Evolutionary conservation across 2,797 vertebrate genomes (phyloP), one percentile per base, ranked within the genome.

Genomic region (Tauraco hartlaubi): DNA sequence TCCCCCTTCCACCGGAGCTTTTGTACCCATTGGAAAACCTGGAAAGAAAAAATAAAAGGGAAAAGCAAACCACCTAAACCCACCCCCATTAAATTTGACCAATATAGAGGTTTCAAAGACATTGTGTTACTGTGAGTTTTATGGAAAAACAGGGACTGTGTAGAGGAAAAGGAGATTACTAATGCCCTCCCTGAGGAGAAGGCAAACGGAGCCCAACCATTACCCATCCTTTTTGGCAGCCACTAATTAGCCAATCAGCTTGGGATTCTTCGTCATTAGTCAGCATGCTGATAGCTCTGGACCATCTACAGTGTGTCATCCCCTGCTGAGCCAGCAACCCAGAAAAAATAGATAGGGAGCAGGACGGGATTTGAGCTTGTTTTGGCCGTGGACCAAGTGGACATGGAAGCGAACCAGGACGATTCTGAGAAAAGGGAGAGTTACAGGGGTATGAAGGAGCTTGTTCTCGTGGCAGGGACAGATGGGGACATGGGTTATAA

Each of bases 141-240:
- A 29, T 92, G 92, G 92, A 66, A 96, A 97, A 96, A 90, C 77
- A 93, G 80, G 35, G 80, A 92, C 85, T 86, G 39, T 66, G 88
- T 31, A 54, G 87, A 58, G 82, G 72, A 33, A 35, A 72, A 90
- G 79, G 64, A 88, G 88, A 93, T 96, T 96, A 95, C 39, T 96
- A 94, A 96, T 86, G 88, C 22, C 73, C 51, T 97, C 94, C 94
- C 96, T 41, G 76, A 95, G 94, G 96, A 92, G 85, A 69, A 92
- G 83, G 66, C 48, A 15, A 90, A 63, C 10, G 0, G 73, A 96
- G 94, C 96, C 92, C 95, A 92, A 96, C 46, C 55, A 96, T 96
- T 75, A 94, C 88, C 96, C 92, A 76, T 86, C 44, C 5, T 88
- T 96, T 96, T 81, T 96, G 96, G 96, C 96, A 96, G 82, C 80